phyloP scores from a whole-genome alignment of 2,113 vertebrate genomes.

The Piprites chloris region DNA sequence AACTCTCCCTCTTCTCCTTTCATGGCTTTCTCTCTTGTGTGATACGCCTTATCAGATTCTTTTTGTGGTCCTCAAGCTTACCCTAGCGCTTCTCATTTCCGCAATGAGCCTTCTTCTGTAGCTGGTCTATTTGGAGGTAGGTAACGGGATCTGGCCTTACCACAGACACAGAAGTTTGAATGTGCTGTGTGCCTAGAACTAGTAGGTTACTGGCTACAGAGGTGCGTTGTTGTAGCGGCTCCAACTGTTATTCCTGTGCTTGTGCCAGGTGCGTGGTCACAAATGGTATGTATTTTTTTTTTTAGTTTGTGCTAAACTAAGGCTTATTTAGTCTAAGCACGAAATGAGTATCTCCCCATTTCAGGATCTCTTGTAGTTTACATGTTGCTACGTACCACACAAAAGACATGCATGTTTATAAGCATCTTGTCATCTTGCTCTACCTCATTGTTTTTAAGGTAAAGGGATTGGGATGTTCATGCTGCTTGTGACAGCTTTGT shows the following conservation, averaged over 20 bases:
- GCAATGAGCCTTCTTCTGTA: slow-evolving; percentile 82
- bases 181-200: background rate
- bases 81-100: slow-evolving; percentile 83
- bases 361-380: background rate
- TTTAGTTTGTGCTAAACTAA: background rate
- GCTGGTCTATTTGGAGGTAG: slow-evolving; percentile 88
- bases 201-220: background rate
- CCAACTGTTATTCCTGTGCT: background rate
- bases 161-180: background rate
- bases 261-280: background rate
- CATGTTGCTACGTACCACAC: background rate
- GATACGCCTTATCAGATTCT: slow-evolving; percentile 80
- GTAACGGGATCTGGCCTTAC: slow-evolving; percentile 37
- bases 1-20: slow-evolving; percentile 57
- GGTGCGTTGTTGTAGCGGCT: background rate
- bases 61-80: slow-evolving; percentile 85
- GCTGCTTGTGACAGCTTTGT: background rate
- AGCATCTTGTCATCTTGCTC: background rate
- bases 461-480: background rate
- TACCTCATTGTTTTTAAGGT: background rate
- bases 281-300: background rate
- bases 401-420: background rate
- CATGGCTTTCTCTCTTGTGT: slow-evolving; percentile 55
- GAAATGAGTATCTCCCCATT: slow-evolving; percentile 57
- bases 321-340: background rate